Evolutionary conservation across 2,888 invertebrate genomes (phyloP).

Genomic region (Hydraecia micacea): DNA sequence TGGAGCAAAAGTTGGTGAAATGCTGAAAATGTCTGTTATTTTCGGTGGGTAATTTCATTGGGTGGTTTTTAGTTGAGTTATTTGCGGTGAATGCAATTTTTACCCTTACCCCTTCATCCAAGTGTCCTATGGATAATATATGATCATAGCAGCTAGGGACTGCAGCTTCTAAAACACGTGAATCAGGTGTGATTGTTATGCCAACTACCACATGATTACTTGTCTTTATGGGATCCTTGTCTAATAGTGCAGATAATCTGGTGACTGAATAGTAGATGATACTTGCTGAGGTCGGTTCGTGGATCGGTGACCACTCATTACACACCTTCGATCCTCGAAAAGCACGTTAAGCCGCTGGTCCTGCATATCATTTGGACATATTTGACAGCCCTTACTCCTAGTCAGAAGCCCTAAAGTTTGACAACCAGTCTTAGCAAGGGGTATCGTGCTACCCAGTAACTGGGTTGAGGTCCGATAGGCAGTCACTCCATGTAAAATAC

Average conservation of each 20-base stretch:
- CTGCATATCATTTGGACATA: no score
- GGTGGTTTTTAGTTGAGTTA: background rate
- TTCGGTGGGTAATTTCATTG: background rate
- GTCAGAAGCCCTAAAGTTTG: no score
- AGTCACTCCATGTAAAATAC: no score
- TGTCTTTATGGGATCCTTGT: background rate
- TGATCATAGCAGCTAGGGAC: background rate
- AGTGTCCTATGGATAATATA: background rate
- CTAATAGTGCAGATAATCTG: background rate
- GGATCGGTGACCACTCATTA: no score
- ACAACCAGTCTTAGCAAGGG: no score
- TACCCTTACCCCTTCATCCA: no score
- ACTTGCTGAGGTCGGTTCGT: no score
- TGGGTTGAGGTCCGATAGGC: no score
- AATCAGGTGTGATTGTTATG: background rate
- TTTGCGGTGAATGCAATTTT: background rate
- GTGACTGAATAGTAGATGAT: background rate
- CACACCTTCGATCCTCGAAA: no score
- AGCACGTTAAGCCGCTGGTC: no score
- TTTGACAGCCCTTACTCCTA: no score
- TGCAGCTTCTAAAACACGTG: background rate
- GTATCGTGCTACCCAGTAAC: no score
- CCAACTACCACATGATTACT: background rate
- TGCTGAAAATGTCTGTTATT: conserved; percentile 23
- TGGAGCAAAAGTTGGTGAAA: conserved; percentile 28